Conservation (phyloP, 2,888 invertebrate species). For the Yponomeuta malinellus region DNA sequence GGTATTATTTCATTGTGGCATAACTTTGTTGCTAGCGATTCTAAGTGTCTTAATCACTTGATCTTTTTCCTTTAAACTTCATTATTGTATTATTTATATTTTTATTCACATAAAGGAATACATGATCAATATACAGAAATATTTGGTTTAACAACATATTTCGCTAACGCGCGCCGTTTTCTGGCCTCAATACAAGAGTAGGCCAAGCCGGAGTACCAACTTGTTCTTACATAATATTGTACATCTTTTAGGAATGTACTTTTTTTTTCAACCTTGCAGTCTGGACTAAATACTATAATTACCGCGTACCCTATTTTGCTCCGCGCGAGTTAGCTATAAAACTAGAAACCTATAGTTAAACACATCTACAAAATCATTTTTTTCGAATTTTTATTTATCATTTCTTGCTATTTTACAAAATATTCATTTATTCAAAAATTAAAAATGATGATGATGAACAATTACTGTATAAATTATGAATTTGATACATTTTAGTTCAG, state of each 20-base stretch:
- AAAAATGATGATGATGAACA: too few relatives aligned
- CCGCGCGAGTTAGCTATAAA: slow-evolving; percentile 2
- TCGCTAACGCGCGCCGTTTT: slow-evolving; percentile 44
- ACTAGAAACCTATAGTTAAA: not conserved
- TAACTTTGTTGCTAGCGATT: too few relatives aligned
- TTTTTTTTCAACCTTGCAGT: too few relatives aligned
- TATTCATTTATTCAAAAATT: too few relatives aligned
- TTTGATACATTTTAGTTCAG: too few relatives aligned
- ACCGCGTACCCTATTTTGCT: slow-evolving; percentile 17
- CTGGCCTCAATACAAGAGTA: slow-evolving; percentile 36
- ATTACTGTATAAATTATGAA: too few relatives aligned
- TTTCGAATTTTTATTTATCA: not conserved
- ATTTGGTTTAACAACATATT: slow-evolving; percentile 64
- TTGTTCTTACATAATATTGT: slow-evolving; percentile 50
- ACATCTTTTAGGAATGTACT: slow-evolving; percentile 70
- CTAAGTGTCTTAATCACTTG: too few relatives aligned
- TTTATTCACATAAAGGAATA: slow-evolving; percentile 41
- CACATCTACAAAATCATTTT: slow-evolving; percentile 10
- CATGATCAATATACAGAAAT: slow-evolving; percentile 47
- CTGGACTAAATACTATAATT: slow-evolving; percentile 25
- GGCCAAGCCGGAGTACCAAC: slow-evolving; percentile 30
- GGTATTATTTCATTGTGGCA: too few relatives aligned
- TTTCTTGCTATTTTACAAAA: not conserved
- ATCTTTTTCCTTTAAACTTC: not conserved
- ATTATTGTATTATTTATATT: slow-evolving; percentile 62